Conservation (phyloP, 2,797 vertebrate species). For the Intellagama lesueurii region DNA sequence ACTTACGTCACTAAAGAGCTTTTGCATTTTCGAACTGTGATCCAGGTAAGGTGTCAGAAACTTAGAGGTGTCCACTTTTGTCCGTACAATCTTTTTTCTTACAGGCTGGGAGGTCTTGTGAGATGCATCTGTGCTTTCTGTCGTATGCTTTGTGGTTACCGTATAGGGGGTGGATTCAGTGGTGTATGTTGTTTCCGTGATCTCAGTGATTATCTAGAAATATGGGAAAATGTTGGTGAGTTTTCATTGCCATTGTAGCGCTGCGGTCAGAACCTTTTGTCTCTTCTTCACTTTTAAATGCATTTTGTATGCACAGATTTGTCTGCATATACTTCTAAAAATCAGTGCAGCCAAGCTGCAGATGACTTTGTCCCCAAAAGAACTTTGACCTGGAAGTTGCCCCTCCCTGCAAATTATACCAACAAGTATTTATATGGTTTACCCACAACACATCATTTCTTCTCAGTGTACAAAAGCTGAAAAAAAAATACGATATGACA, state of each 20-base stretch:
- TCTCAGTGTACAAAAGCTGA: background rate
- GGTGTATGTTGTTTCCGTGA: conserved; percentile 56
- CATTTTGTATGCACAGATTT: background rate
- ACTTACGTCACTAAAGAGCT: conserved; percentile 92
- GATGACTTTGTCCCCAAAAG: background rate
- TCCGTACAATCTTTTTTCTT: conserved; percentile 84
- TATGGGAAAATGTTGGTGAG: background rate
- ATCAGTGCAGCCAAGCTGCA: background rate
- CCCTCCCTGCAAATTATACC: background rate
- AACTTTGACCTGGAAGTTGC: background rate
- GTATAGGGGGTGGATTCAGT: conserved; percentile 13
- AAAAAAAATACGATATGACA: background rate
- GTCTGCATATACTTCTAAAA: background rate
- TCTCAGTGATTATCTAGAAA: conserved; percentile 64
- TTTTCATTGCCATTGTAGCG: background rate
- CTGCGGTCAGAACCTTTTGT: background rate
- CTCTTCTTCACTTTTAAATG: background rate
- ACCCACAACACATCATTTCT: background rate
- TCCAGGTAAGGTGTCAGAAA: conserved; percentile 97
- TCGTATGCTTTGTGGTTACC: background rate
- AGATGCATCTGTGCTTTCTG: background rate
- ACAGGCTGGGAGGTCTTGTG: conserved; percentile 74
- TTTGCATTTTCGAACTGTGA: conserved; percentile 97
- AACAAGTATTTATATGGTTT: background rate
- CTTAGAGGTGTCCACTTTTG: conserved; percentile 93